phyloP scores from a whole-genome alignment of 2,797 vertebrate genomes.

The Hafferia zeledoni region DNA sequence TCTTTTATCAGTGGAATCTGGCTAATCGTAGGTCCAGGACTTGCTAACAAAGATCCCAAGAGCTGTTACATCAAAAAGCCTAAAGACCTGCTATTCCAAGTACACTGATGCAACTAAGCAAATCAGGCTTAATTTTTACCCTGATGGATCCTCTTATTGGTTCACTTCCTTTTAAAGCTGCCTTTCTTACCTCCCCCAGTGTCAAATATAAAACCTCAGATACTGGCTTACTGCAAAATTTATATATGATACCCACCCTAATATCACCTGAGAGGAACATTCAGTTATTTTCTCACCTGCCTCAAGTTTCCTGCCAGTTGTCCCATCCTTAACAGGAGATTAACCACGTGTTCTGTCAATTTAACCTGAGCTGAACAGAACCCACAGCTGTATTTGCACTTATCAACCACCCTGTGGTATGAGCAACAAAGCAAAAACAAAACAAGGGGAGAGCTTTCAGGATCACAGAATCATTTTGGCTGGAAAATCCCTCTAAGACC shows the following conservation, averaged over 20 bases:
- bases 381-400: background rate
- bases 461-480: background rate
- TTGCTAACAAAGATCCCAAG: background rate
- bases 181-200: background rate
- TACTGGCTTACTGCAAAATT: background rate
- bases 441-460: background rate
- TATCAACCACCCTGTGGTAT: rapidly evolving
- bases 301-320: background rate
- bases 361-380: background rate
- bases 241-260: background rate
- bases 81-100: background rate
- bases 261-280: background rate
- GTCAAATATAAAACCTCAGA: background rate
- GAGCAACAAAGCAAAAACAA: background rate
- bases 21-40: background rate
- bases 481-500: background rate
- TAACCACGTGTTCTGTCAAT: background rate
- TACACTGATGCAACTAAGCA: rapidly evolving
- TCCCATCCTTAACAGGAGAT: background rate
- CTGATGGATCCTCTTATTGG: background rate
- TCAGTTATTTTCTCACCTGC: background rate
- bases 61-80: background rate
- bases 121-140: background rate
- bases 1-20: background rate
- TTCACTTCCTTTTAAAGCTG: background rate